Percentiles rank a stretch among this genome's conserved stretches.
phyloP scores from a whole-genome alignment of 2,888 invertebrate genomes.

The Eristalis arbustorum region DNA sequence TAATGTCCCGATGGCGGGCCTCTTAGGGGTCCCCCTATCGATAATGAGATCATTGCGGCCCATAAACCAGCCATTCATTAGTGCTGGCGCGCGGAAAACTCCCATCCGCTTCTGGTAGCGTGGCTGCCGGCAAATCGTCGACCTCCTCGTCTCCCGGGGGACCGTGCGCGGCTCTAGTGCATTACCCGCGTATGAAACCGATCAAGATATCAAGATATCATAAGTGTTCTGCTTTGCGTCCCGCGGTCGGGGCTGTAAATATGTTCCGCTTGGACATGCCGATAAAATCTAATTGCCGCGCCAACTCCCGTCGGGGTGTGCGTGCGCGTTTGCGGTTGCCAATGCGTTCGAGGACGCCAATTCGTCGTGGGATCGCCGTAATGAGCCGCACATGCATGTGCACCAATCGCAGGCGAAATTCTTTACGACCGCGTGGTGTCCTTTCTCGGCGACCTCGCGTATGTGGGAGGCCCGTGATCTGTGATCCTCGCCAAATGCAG shows the following conservation, averaged over 20 bases:
- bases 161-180: constrained; percentile 45
- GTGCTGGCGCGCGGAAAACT: constrained; percentile 48
- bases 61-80: constrained; percentile 70
- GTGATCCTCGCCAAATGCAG: not conserved
- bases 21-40: constrained; percentile 54
- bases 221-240: constrained; percentile 60
- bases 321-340: not conserved
- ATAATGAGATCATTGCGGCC: constrained; percentile 69
- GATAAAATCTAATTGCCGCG: constrained; percentile 63
- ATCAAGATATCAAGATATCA: constrained; percentile 69
- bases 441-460: not conserved
- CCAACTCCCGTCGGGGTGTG: constrained; percentile 38
- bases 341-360: not conserved
- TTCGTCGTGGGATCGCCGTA: not conserved
- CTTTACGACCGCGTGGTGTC: not conserved
- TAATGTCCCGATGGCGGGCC: constrained; percentile 57
- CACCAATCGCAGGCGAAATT: constrained; percentile 1
- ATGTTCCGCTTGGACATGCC: constrained; percentile 48
- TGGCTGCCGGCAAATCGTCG: not conserved
- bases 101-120: not conserved
- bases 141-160: not conserved
- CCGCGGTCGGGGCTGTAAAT: constrained; percentile 56
- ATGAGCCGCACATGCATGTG: not conserved
- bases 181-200: constrained; percentile 61
- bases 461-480: not conserved